These are phyloP conservation scores for Xenopus laevis DNA, from an alignment of 2,113 vertebrate species.

Conservation along the genomic window DNA sequence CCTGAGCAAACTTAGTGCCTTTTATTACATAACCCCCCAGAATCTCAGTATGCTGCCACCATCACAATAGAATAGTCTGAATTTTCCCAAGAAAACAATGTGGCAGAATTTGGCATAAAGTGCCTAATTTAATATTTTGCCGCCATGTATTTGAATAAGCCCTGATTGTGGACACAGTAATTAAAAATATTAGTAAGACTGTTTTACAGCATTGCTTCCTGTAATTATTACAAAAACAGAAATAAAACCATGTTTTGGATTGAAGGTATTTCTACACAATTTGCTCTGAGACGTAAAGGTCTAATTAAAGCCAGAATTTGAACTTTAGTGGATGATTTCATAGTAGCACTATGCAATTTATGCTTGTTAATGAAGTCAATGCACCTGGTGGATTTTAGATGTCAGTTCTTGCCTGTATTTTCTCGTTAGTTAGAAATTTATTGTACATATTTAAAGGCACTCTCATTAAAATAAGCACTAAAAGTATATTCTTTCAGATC, in stretches of 20 bases:
- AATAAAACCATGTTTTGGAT: background rate
- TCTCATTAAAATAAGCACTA: slow-evolving; percentile 62
- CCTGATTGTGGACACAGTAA: no score
- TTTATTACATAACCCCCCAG: no score
- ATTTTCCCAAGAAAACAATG: no score
- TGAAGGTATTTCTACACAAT: slow-evolving; percentile 6
- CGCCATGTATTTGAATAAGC: no score
- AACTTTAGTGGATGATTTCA: slow-evolving; percentile 49
- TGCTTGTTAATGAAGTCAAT: slow-evolving; percentile 53
- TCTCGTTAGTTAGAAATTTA: slow-evolving; percentile 64
- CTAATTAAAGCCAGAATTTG: slow-evolving; percentile 59
- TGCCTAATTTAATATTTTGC: no score
- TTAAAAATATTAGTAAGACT: no score
- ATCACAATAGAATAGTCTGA: no score
- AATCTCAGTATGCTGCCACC: no score
- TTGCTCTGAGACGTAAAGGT: slow-evolving; percentile 50
- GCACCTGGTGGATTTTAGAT: slow-evolving; percentile 53
- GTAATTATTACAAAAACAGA: no score
- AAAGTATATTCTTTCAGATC: slow-evolving; percentile 60
- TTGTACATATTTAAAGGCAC: slow-evolving; percentile 53
- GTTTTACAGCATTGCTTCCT: no score
- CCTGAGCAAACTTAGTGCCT: no score
- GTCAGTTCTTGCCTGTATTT: slow-evolving; percentile 56
- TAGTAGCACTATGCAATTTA: slow-evolving; percentile 50
- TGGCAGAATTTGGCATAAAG: no score